These are phyloP conservation scores for Chaetorhynchus papuensis DNA, from an alignment of 2,113 vertebrate genomes.

Conservation along the genomic window DNA sequence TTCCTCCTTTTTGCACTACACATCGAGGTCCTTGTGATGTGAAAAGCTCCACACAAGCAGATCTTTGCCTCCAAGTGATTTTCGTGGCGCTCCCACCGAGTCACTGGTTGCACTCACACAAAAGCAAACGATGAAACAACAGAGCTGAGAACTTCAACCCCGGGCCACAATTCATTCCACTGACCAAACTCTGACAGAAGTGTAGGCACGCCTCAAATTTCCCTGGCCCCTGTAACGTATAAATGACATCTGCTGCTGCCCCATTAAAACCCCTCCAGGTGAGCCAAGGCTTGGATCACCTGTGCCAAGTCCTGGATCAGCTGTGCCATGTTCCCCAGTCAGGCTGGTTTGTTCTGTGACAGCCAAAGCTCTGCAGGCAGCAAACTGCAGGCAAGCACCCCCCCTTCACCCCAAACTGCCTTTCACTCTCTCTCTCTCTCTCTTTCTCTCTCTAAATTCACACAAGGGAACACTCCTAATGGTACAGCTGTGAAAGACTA, in stretches of 20 bases:
- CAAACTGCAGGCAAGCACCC: background rate
- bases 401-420: background rate
- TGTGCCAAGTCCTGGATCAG: background rate
- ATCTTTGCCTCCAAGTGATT: background rate
- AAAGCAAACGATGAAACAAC: background rate
- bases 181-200: background rate
- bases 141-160: background rate
- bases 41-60: background rate
- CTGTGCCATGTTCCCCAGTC: background rate
- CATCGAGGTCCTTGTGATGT: fast-evolving
- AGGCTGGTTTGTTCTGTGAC: background rate
- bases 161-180: background rate
- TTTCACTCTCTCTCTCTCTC: too few species aligned
- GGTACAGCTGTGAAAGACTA: background rate
- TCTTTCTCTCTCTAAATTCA: background rate
- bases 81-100: background rate
- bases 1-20: background rate
- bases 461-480: background rate
- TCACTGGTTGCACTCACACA: background rate
- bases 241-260: background rate
- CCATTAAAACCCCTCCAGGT: background rate
- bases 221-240: background rate
- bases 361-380: background rate
- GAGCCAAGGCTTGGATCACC: background rate
- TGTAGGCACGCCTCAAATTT: background rate